phyloP scores from a whole-genome alignment of 2,888 invertebrate species.

The Phasia obesa region DNA sequence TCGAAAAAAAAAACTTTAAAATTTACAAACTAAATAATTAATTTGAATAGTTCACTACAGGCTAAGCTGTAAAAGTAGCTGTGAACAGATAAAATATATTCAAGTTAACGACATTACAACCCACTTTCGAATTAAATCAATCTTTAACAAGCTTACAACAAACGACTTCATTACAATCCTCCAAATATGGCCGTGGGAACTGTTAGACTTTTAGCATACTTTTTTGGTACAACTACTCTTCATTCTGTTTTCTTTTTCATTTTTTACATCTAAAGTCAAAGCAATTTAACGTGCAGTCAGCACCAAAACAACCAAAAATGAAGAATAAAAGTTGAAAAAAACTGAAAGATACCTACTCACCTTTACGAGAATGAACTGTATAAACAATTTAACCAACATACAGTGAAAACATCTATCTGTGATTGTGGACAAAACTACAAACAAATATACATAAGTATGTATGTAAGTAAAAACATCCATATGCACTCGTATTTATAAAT shows the following conservation, averaged over 20 bases:
- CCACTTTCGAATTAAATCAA: constrained; percentile 70
- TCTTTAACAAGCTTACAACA: constrained; percentile 69
- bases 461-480: constrained; percentile 3
- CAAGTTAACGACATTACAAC: constrained; percentile 69
- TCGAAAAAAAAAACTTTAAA: constrained; percentile 1
- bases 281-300: constrained; percentile 57
- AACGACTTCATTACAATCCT: constrained; percentile 72
- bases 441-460: background rate
- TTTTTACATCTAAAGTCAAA: constrained; percentile 48
- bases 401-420: constrained; percentile 62
- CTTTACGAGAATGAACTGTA: constrained; percentile 39
- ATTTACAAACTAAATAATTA: constrained; percentile 20
- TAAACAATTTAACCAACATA: constrained; percentile 29
- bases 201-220: constrained; percentile 65
- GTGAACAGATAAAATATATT: constrained; percentile 62
- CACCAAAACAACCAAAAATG: constrained; percentile 48
- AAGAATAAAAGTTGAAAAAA: constrained; percentile 40
- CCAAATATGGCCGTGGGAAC: constrained; percentile 74
- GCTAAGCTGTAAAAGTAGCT: constrained; percentile 40
- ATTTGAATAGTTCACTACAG: constrained; percentile 33
- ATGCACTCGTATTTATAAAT: constrained; percentile 29
- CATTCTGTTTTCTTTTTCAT: constrained; percentile 34
- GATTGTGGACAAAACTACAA: constrained; percentile 57
- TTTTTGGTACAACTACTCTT: constrained; percentile 67
- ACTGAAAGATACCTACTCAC: constrained; percentile 49